phyloP scores from a whole-genome alignment of 2,113 vertebrate genomes.

The Laticauda colubrina region DNA sequence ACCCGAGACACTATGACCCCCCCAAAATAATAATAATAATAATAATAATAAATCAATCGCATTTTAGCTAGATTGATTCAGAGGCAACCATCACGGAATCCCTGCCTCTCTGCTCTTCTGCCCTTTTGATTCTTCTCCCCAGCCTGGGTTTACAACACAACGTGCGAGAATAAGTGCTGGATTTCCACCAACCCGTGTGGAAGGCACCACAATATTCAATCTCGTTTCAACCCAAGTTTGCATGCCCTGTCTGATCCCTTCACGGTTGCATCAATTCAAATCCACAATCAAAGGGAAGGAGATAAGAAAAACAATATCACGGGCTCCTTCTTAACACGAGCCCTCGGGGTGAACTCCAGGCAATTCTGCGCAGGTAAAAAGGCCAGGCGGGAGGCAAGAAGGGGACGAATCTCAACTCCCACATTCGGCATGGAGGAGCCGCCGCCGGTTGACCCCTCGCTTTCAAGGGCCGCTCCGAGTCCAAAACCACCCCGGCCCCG shows the following conservation, averaged over 20 bases:
- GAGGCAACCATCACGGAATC: not conserved
- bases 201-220: not conserved
- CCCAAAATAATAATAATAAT: no score
- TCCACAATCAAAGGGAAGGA: not conserved
- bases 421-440: not conserved
- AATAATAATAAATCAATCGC: not conserved
- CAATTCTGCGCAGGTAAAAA: conserved; percentile 9
- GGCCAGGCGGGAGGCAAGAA: not conserved
- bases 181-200: not conserved
- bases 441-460: not conserved
- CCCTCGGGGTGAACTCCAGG: not conserved
- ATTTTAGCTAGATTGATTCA: not conserved
- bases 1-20: not conserved
- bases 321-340: not conserved
- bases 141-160: not conserved
- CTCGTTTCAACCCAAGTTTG: not conserved
- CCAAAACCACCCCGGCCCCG: not conserved
- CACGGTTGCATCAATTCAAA: not conserved
- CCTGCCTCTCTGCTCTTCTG: not conserved
- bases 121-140: not conserved
- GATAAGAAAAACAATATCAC: not conserved
- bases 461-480: not conserved
- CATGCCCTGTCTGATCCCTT: not conserved
- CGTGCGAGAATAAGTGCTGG: not conserved
- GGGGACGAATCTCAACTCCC: not conserved